phyloP scores from a whole-genome alignment of 2,888 invertebrate genomes.

The Callyntrura guangdongensis region DNA sequence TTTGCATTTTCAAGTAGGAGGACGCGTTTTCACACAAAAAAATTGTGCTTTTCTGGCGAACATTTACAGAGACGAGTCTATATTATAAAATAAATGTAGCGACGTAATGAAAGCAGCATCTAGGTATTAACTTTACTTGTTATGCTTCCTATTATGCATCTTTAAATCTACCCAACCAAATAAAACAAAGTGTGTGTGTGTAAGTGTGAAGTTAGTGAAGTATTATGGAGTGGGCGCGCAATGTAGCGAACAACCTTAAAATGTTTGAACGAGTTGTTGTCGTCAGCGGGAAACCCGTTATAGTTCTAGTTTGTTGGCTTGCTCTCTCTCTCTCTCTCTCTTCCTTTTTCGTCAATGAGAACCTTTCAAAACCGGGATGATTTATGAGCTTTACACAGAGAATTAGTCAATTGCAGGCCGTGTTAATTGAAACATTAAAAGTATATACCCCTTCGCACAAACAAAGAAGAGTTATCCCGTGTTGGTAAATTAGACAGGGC shows the following conservation, averaged over 20 bases:
- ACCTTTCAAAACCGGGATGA: constrained; percentile 78
- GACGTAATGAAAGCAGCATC: too few relatives aligned
- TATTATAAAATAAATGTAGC: too few relatives aligned
- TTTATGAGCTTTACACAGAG: constrained; percentile 80
- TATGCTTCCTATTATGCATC: neutral
- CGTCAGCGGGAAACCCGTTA: neutral
- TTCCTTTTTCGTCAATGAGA: constrained; percentile 73
- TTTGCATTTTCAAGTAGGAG: too few relatives aligned
- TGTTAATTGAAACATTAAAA: constrained; percentile 81
- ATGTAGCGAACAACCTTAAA: constrained; percentile 46
- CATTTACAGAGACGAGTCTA: too few relatives aligned
- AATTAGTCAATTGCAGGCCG: constrained; percentile 81
- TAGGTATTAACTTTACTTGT: too few relatives aligned
- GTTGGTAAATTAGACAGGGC: constrained; percentile 10
- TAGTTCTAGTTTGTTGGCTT: too few relatives aligned
- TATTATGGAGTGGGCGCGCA: neutral
- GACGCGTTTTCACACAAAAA: too few relatives aligned
- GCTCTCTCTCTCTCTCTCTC: neutral
- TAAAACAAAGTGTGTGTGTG: constrained; percentile 12
- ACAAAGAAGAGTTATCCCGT: constrained; percentile 2
- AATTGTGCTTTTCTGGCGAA: too few relatives aligned
- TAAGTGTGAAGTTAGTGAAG: too few relatives aligned
- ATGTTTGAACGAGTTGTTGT: constrained; percentile 24
- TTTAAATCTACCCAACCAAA: neutral
- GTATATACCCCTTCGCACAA: neutral